phyloP scores from a whole-genome alignment of 2,888 invertebrate genomes.

The Drosophila borborema region DNA sequence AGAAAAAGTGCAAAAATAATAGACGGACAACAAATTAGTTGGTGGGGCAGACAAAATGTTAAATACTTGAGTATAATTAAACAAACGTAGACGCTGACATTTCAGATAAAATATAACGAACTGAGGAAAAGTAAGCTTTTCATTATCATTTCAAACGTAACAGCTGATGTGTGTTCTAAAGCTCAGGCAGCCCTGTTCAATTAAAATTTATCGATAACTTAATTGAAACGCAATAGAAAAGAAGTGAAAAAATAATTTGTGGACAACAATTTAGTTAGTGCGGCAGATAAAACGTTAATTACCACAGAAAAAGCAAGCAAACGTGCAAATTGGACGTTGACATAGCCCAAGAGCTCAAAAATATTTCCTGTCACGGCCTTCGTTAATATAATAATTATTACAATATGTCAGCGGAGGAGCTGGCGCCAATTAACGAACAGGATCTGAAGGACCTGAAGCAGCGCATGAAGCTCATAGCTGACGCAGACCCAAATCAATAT shows the following conservation, averaged over 20 bases:
- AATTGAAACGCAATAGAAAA: constrained; percentile 54
- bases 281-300: constrained; percentile 18
- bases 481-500: constrained; percentile 90
- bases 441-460: constrained; percentile 89
- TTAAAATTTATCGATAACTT: constrained; percentile 42
- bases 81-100: too few relatives aligned
- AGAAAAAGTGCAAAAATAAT: too few relatives aligned
- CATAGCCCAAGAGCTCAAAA: background rate
- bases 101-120: background rate
- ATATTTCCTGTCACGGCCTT: background rate
- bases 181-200: constrained; percentile 29
- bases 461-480: constrained; percentile 90
- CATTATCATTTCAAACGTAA: constrained; percentile 30
- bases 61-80: too few relatives aligned
- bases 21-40: too few relatives aligned
- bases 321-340: background rate
- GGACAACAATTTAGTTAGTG: constrained; percentile 18
- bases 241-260: constrained; percentile 50
- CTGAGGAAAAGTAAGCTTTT: background rate
- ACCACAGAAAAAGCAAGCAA: background rate
- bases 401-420: constrained; percentile 84
- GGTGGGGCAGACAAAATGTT: too few relatives aligned
- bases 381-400: constrained; percentile 25
- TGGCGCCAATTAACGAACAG: constrained; percentile 87
- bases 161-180: constrained; percentile 19